Evolutionary conservation across 2,888 invertebrate species (phyloP).

Genomic region (Nomada ruficornis): DNA sequence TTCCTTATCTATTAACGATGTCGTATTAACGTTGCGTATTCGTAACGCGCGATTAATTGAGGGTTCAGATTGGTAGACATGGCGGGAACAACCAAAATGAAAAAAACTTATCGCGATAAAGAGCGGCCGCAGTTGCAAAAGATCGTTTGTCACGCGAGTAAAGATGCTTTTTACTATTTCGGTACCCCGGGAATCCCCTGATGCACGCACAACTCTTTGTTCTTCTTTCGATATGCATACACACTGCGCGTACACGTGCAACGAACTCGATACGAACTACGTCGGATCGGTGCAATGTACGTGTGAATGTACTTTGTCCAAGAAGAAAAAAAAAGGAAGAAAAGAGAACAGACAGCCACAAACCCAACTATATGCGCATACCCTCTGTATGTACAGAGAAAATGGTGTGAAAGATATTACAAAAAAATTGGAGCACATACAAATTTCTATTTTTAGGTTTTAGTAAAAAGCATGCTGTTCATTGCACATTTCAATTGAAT

Average conservation of each 20-base stretch:
- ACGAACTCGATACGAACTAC: slow-evolving; percentile 55
- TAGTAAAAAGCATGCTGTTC: background rate
- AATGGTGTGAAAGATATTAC: too few species aligned
- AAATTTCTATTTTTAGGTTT: background rate
- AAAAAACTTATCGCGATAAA: background rate
- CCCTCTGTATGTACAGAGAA: too few species aligned
- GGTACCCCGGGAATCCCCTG: slow-evolving; percentile 54
- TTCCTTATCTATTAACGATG: background rate
- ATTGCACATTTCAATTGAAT: too few species aligned
- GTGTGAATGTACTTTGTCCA: slow-evolving; percentile 59
- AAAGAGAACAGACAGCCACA: slow-evolving; percentile 3
- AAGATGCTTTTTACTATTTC: slow-evolving; percentile 49
- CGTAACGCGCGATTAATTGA: background rate
- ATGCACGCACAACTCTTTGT: slow-evolving; percentile 48
- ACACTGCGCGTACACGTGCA: slow-evolving; percentile 44
- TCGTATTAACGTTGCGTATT: background rate
- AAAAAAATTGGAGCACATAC: too few species aligned
- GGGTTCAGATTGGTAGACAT: background rate
- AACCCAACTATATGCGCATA: too few species aligned
- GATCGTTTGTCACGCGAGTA: slow-evolving; percentile 32
- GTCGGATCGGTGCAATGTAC: slow-evolving; percentile 51
- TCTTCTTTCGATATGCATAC: slow-evolving; percentile 48
- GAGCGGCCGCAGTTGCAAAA: slow-evolving; percentile 13
- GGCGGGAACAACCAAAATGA: slow-evolving; percentile 19
- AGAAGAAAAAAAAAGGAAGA: slow-evolving; percentile 23